Evolutionary conservation across 2,113 vertebrate genomes (phyloP), one percentile per base, ranked within the genome.

Genomic region (Hydropotes inermis): DNA sequence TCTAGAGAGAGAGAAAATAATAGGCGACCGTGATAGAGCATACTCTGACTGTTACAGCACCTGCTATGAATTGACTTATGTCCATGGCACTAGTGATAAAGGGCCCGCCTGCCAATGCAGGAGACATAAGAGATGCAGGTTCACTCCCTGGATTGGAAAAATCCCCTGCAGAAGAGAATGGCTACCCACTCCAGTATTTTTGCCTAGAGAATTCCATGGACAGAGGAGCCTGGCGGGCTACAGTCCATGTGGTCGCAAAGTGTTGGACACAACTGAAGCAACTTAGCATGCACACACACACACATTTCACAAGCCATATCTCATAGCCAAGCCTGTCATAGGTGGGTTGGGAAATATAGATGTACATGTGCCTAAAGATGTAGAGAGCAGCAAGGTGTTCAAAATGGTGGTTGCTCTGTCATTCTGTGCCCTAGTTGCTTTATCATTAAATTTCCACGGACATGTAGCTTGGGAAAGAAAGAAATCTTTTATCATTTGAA

Each of bases 371-470:
- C 19, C 64, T 25, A 21, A 25, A 85, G 36, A 36, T 36, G 25
- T 3, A 43, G 33, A 61, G 21, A 60, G 30, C 14, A 39, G 28
- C 28, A 5, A 17, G 47, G 28, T 55, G 1, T 81, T 89, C 9
- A 30, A 19, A 27, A 16, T 15, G 2, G 9, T 52, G 19, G 11
- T 4, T 50, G 3, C n/a, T 45, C 8, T 52, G 4, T 60, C 23
- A 7, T 43, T 8, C 28, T 54, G 0, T 67, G 0, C 27, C 47
- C 21, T 43, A 2, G 10, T 23, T 23, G n/a, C 78, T 33, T 9
- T 12, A 1, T 47, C 39, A 15, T 36, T 74, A 45, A 54, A 9
- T 52, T 6, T 78, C 30, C 0, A 0, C 16, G 13, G 54, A 16
- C 67, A 5, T 25, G 13, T 3, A 76, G 11, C 23, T 79, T 85